Evolutionary conservation across 2,888 invertebrate species (phyloP).

Genomic region (Eupithecia subumbrata): DNA sequence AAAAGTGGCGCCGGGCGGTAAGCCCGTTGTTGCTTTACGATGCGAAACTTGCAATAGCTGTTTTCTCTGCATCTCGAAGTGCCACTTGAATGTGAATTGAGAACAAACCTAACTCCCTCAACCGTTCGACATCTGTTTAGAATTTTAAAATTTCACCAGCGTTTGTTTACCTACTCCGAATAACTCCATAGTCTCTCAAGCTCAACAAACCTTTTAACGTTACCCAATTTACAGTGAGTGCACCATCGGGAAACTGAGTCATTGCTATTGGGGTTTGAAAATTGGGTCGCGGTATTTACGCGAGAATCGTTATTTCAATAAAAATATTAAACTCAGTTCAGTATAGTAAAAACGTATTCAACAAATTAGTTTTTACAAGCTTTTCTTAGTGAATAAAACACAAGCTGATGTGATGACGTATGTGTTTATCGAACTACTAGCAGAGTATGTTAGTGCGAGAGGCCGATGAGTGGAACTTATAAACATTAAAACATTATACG

Average conservation of each 20-base stretch:
- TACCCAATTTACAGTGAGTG: conserved; percentile 64
- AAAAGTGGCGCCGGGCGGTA: conserved; percentile 75
- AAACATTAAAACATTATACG: conserved; percentile 69
- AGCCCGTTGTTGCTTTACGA: conserved; percentile 77
- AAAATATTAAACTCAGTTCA: conserved; percentile 21
- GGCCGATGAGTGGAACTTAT: conserved; percentile 71
- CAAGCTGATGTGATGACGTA: conserved; percentile 35
- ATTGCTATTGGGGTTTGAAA: conserved; percentile 41
- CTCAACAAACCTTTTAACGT: conserved; percentile 51
- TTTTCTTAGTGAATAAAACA: background rate
- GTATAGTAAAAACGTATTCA: background rate
- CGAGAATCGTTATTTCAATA: conserved; percentile 55
- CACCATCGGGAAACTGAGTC: conserved; percentile 68
- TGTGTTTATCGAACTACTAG: conserved; percentile 65
- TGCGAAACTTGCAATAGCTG: conserved; percentile 65
- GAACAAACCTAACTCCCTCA: conserved; percentile 52
- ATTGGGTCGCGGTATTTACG: conserved; percentile 60
- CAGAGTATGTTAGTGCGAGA: conserved; percentile 57
- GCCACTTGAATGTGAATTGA: conserved; percentile 65
- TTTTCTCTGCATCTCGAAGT: conserved; percentile 66
- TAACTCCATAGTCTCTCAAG: conserved; percentile 49
- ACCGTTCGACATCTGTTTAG: conserved; percentile 56
- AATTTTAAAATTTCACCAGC: conserved; percentile 71
- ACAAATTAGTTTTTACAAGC: background rate
- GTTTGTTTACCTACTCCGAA: conserved; percentile 62